phyloP scores from a whole-genome alignment of 2,888 invertebrate species.

The Pyrrhosoma nymphula region DNA sequence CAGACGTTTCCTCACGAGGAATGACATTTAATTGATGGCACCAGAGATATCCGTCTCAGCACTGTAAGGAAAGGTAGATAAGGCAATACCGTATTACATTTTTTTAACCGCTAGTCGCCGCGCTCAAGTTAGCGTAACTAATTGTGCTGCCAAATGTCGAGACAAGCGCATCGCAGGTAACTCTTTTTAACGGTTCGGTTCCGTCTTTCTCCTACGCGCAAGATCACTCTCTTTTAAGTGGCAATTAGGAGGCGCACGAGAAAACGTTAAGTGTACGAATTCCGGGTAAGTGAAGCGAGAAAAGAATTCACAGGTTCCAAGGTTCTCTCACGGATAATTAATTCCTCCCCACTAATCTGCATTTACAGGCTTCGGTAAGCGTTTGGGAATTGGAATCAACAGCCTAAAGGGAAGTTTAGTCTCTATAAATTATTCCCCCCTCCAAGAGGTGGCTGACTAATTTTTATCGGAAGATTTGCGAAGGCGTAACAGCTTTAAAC shows the following conservation, averaged over 20 bases:
- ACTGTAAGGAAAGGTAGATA: not conserved
- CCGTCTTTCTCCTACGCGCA: not conserved
- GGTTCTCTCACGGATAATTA: not conserved
- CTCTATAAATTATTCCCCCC: not conserved
- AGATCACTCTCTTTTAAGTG: not conserved
- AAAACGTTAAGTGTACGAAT: not conserved
- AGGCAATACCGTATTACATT: not conserved
- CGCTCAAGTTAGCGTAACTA: slow-evolving; percentile 40
- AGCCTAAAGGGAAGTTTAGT: not conserved
- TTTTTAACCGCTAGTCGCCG: not conserved
- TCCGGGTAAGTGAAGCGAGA: not conserved
- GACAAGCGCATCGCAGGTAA: not conserved
- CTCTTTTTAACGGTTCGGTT: not conserved
- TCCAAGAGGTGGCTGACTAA: not conserved
- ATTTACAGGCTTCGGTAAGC: not conserved
- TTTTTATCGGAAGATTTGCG: not conserved
- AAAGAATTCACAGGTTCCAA: not conserved
- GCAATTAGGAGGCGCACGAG: not conserved
- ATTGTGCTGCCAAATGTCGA: slow-evolving; percentile 57
- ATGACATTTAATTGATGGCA: not conserved
- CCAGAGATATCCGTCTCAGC: not conserved
- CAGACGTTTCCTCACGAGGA: not conserved
- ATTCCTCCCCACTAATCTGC: not conserved
- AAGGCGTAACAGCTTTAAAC: no score
- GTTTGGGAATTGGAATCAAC: not conserved